Base-by-base conservation (phyloP, 2,113 vertebrate genomes). In the Mus pahari region DNA sequence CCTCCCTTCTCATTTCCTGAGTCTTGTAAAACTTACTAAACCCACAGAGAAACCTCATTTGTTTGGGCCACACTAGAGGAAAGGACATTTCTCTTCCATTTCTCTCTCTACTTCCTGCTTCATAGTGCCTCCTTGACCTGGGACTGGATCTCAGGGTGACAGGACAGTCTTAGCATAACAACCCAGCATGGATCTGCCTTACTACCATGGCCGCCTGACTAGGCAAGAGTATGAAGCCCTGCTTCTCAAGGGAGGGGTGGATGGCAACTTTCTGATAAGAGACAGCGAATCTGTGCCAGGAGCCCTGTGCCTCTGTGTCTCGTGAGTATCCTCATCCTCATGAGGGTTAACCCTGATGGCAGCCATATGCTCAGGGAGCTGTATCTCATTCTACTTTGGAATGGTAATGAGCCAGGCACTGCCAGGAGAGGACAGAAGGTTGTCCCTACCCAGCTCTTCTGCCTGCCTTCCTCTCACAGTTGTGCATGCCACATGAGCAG, bases 231-330 rank as follows among this genome's bases (percentile, higher is more conserved):
- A 99, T 19, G 99, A 99, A 98, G 97, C 97, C 0, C 77, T 99
- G 82, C 96, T 99, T 89, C 94, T 75, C 26, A 97, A 89, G 66
- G 98, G 98, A 4, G 96, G 98, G 66, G 98, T 96, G 96, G 98
- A 99, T 6, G 99, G 99, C 86, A 98, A 98, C 19, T 99, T 98
- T 91, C 98, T 99, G 96, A 81, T 99, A 92, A 98, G 99, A 50
- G 99, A 99, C 96, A 99, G 99, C 5, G 99, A 99, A 97, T 99
- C 98, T 0, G 3, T 99, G 75, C 98, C 98, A 31, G 99, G 99
- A 96, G 99, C 97, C 33, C 96, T 99, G 94, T 99, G 99, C 92
- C 99, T 99, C 36, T 99, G 99, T 45, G 98, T 99, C 86, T 99
- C 98, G 99, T 99, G 98, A 99, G 99, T 99, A 98, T 8, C 77